Percentiles rank a stretch among this genome's conserved stretches.
Evolutionary conservation across 1,140 invertebrate genomes (phyloP).

Genomic region (Rhagoletis pomonella): DNA sequence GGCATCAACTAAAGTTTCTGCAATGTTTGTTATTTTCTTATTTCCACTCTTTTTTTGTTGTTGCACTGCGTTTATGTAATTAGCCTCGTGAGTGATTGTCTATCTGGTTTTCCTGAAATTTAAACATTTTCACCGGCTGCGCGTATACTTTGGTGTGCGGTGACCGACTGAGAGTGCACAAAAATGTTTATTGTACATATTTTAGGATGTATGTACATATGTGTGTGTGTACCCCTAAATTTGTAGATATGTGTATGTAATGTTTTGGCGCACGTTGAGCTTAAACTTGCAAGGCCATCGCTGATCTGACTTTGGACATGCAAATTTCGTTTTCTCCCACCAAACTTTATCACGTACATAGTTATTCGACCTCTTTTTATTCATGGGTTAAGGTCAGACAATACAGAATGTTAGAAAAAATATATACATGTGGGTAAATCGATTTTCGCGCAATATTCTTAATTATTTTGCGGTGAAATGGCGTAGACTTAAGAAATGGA

Average conservation of each 20-base stretch:
- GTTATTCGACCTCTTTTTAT: not conserved
- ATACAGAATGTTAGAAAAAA: not conserved
- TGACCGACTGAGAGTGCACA: not conserved
- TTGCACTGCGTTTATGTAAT: not conserved
- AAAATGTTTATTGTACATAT: not conserved
- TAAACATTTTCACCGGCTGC: not conserved
- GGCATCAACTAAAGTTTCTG: too few species aligned
- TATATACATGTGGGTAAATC: not conserved
- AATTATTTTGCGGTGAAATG: too few species aligned
- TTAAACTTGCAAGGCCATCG: conserved; percentile 45
- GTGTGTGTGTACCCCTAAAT: not conserved
- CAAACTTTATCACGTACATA: not conserved
- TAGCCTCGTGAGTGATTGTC: not conserved
- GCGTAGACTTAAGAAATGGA: too few species aligned
- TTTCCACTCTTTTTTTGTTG: not conserved
- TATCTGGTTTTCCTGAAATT: not conserved
- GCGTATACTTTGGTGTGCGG: not conserved
- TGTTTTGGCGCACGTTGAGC: conserved; percentile 30
- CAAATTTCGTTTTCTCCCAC: conserved; percentile 13
- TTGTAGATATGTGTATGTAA: not conserved
- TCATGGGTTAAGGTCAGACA: conserved; percentile 36
- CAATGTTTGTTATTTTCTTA: too few species aligned
- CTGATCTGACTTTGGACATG: conserved; percentile 43
- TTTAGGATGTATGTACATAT: not conserved
- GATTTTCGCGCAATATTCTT: conserved; percentile 17